phyloP scores from a whole-genome alignment of 1,140 invertebrate genomes.

The Drosophila hydei region DNA sequence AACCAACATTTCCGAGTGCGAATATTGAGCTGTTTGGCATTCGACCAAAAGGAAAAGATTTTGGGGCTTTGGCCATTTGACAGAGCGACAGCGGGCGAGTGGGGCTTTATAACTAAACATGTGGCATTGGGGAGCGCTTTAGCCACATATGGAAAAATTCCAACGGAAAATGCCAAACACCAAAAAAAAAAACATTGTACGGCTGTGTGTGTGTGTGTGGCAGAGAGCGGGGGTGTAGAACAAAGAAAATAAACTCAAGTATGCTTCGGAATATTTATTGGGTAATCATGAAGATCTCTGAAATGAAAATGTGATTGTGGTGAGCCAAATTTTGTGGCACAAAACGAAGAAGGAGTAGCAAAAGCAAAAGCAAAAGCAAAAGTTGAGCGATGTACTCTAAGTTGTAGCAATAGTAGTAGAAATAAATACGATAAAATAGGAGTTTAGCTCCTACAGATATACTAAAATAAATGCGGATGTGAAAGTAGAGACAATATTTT shows the following conservation, averaged over 20 bases:
- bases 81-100: neutral
- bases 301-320: constrained; percentile 5
- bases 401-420: neutral
- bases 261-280: constrained; percentile 23
- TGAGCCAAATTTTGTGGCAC: neutral
- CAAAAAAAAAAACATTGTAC: too few species aligned
- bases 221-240: neutral
- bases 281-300: constrained; percentile 11
- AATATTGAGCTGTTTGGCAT: constrained; percentile 26
- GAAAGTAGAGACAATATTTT: too few species aligned
- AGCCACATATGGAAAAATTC: constrained; percentile 20
- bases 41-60: constrained; percentile 1
- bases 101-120: neutral
- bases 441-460: too few species aligned
- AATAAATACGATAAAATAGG: neutral
- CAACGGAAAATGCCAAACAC: constrained; percentile 9
- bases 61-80: constrained; percentile 1
- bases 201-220: neutral
- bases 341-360: neutral
- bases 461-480: too few species aligned
- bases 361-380: neutral
- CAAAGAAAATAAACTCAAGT: constrained; percentile 11
- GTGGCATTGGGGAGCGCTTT: constrained; percentile 11
- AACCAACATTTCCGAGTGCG: constrained; percentile 7
- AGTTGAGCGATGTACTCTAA: too few species aligned